Conservation (phyloP, 2,888 invertebrate genomes). For the Scaptomyza caliginosa region DNA sequence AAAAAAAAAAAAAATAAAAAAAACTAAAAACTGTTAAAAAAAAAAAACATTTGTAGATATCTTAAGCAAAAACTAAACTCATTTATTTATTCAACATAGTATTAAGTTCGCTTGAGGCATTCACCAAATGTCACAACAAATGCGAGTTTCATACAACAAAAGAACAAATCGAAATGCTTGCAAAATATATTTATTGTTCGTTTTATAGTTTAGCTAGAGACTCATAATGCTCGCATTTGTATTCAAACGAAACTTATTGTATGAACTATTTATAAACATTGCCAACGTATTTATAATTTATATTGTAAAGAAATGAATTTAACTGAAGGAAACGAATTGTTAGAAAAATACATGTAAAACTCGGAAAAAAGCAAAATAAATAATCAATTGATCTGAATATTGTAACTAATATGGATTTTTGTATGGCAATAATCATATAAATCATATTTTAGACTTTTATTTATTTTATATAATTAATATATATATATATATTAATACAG, state of each 20-base stretch:
- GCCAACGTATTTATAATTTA: slow-evolving; percentile 57
- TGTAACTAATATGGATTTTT: neutral
- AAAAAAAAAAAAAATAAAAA: neutral
- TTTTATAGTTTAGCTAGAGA: slow-evolving; percentile 69
- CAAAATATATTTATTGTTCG: slow-evolving; percentile 27
- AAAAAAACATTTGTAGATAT: slow-evolving; percentile 2
- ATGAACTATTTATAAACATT: slow-evolving; percentile 54
- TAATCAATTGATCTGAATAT: slow-evolving; percentile 16
- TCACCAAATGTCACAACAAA: slow-evolving; percentile 9
- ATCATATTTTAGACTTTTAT: too few relatives aligned
- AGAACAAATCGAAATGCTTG: slow-evolving; percentile 2
- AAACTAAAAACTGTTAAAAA: neutral
- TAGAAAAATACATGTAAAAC: slow-evolving; percentile 14
- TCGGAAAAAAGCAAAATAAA: slow-evolving; percentile 13
- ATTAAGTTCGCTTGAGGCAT: slow-evolving; percentile 21
- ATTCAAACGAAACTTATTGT: slow-evolving; percentile 66
- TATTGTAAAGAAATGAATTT: slow-evolving; percentile 61
- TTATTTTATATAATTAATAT: too few relatives aligned
- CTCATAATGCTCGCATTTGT: slow-evolving; percentile 79
- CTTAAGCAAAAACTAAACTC: slow-evolving; percentile 19
- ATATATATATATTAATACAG: too few relatives aligned
- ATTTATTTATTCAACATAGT: slow-evolving; percentile 52
- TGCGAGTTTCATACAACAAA: slow-evolving; percentile 7
- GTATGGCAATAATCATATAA: too few relatives aligned
- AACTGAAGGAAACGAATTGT: slow-evolving; percentile 45